Evolutionary conservation across 2,888 invertebrate species (phyloP).

Genomic region (Crepidodera aurea): DNA sequence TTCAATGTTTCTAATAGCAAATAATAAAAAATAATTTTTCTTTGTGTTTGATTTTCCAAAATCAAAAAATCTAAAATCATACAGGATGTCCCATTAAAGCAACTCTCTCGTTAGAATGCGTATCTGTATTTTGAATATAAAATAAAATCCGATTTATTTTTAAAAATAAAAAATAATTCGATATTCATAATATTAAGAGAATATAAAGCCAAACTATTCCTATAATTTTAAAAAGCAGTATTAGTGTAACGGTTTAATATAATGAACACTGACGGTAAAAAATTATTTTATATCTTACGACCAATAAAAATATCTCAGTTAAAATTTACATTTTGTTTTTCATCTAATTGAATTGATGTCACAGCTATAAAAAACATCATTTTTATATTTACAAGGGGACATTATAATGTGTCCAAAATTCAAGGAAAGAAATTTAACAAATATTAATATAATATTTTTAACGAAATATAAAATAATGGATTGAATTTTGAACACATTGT

Average conservation of each 20-base stretch:
- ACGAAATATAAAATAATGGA: conserved; percentile 4
- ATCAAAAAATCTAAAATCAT: too few species aligned
- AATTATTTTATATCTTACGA: conserved; percentile 9
- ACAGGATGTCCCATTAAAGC: too few species aligned
- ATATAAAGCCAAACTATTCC: too few species aligned
- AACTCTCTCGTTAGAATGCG: too few species aligned
- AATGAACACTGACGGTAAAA: conserved; percentile 1
- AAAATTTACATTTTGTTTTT: conserved; percentile 36
- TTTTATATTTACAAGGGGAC: conserved; percentile 45
- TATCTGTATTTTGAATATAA: too few species aligned
- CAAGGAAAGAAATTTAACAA: not conserved
- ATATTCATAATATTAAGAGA: too few species aligned
- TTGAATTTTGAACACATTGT: conserved; percentile 16
- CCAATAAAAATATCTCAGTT: conserved; percentile 42
- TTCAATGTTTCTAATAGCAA: too few species aligned
- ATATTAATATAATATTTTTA: conserved; percentile 7
- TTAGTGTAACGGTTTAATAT: not conserved
- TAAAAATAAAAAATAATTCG: too few species aligned
- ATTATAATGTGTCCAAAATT: conserved; percentile 14
- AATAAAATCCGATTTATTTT: too few species aligned
- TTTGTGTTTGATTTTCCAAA: too few species aligned
- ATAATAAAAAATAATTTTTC: too few species aligned
- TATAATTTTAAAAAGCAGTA: not conserved
- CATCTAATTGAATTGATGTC: conserved; percentile 55
- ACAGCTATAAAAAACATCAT: conserved; percentile 52